Evolutionary conservation across 2,797 vertebrate species (phyloP).

Genomic region (Sebastes minor): DNA sequence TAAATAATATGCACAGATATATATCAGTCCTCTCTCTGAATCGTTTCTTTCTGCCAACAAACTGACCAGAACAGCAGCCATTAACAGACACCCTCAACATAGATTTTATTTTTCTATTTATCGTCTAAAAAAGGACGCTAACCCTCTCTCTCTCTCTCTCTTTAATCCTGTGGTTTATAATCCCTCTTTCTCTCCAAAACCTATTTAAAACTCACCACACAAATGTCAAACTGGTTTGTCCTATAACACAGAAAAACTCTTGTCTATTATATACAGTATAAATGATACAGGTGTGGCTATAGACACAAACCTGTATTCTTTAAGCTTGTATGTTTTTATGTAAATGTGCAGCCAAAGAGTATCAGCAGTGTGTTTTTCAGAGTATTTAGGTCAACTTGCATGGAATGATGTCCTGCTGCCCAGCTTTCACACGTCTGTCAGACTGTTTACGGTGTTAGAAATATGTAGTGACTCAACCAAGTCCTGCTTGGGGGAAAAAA

Average conservation of each 20-base stretch:
- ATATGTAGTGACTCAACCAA: background rate
- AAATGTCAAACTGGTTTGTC: background rate
- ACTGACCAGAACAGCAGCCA: background rate
- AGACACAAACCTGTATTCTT: background rate
- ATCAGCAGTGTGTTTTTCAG: background rate
- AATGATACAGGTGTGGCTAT: background rate
- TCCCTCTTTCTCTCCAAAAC: constrained; percentile 14
- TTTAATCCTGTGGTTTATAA: constrained; percentile 38
- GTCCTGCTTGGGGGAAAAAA: background rate
- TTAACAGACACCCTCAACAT: background rate
- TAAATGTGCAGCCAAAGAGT: background rate
- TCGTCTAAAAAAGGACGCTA: background rate
- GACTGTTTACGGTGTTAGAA: background rate
- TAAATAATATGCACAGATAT: background rate
- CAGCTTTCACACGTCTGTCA: constrained; percentile 19
- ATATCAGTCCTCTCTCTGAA: background rate
- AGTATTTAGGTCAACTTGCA: constrained; percentile 62
- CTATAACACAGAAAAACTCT: background rate
- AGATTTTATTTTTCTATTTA: background rate
- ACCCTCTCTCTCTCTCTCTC: background rate
- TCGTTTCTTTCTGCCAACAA: constrained; percentile 3
- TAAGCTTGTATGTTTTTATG: background rate
- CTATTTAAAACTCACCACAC: background rate
- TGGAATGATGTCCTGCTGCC: constrained; percentile 4
- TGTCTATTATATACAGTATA: background rate